Evolutionary conservation across 2,888 invertebrate species (phyloP).

Genomic region (Camptogramma bilineatum): DNA sequence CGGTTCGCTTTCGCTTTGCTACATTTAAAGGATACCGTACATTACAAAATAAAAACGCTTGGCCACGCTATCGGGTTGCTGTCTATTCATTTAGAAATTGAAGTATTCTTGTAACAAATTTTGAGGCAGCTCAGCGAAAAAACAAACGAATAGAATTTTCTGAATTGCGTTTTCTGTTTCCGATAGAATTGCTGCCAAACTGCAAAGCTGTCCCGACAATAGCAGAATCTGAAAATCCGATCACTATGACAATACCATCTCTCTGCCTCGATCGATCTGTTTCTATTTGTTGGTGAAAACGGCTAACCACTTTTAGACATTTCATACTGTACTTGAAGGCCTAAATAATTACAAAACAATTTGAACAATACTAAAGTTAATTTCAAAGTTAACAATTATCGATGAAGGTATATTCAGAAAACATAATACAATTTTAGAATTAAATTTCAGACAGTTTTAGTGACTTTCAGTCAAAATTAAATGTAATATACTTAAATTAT

Average conservation of each 20-base stretch:
- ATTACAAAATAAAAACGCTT: no score
- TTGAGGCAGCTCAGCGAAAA: conserved; percentile 1
- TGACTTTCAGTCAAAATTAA: no score
- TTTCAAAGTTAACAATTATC: background rate
- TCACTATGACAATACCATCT: conserved; percentile 11
- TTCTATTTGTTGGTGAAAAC: conserved; percentile 24
- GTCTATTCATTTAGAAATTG: no score
- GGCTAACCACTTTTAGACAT: conserved; percentile 11
- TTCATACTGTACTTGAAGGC: conserved; percentile 1
- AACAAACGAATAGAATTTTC: conserved; percentile 4
- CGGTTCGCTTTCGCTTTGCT: no score
- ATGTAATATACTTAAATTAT: no score
- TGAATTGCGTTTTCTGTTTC: conserved; percentile 16
- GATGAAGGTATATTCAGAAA: background rate
- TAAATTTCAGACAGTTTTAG: no score
- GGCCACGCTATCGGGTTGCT: no score
- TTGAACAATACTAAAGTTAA: background rate
- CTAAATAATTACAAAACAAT: background rate
- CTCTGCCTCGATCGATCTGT: conserved; percentile 15
- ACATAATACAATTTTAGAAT: no score
- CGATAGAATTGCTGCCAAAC: conserved; percentile 18
- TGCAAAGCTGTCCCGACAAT: conserved; percentile 26
- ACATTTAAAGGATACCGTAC: no score
- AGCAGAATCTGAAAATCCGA: conserved; percentile 18
- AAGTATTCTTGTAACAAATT: background rate